Evolutionary conservation across 2,888 invertebrate species (phyloP), one percentile per base, ranked within the genome.

Genomic region (Mythimna impura): DNA sequence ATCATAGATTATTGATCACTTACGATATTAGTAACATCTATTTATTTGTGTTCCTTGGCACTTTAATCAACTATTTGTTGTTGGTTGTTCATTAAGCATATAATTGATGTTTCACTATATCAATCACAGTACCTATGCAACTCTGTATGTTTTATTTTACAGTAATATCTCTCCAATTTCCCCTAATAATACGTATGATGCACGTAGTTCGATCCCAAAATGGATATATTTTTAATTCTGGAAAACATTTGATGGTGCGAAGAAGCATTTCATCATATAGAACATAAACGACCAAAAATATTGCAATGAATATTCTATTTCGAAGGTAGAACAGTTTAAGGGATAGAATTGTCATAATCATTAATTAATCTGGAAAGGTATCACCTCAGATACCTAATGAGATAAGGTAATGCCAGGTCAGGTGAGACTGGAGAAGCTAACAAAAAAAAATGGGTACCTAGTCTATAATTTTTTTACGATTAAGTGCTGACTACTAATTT

Each of bases 11-110:
- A 10, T 43, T 30, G n/a, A 54, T 10, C 22, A 66, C 22, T 63
- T 5, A 50, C 12, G 6, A 36, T 68, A 61, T 52, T 50, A 30
- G 30, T 55, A 52, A 20, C 8, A 40, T 22, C 12, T 34, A 50
- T 60, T 60, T 60, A 60, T 61, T 36, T 61, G 7, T 60, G 12
- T 25, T 57, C 54, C 12, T 76, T 76, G 64, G 55, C 43, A 52
- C 22, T 52, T 20, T 47, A 52, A 76, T 57, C n/a, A 80, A 12
- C 12, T 61, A 43, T 43, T 43, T 61, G 52, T 78, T 30, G 10
- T 79, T 72, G 20, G 40, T 50, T 65, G 12, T 47, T 71, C 64
- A 30, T 57, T 40, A 9, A n/a, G 5, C 25, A 66, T 34, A 17
- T 43, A 30, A 76, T 52, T 36, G 14, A 47, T 60, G 76, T 30